Evolutionary conservation across 2,113 vertebrate genomes (phyloP).

Genomic region (Archilochus colubris): DNA sequence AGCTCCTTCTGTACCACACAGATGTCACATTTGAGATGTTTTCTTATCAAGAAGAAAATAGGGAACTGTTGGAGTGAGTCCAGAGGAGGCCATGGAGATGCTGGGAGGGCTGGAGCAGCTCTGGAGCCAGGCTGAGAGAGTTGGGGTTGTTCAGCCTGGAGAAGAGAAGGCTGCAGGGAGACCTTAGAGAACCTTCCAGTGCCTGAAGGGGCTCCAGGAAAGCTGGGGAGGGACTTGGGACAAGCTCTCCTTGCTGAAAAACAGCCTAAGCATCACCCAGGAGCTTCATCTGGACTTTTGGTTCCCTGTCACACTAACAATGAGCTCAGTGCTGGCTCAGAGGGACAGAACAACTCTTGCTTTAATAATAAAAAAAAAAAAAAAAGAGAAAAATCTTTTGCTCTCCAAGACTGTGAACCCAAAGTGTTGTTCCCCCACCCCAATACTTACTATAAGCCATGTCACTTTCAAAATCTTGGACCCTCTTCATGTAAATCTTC

Average conservation of each 20-base stretch:
- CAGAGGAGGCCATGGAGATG: too few species aligned
- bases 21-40: background rate
- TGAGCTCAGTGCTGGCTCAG: background rate
- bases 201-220: too few species aligned
- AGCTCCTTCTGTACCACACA: background rate
- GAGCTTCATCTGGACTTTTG: background rate
- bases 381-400: background rate
- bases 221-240: too few species aligned
- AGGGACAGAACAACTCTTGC: background rate
- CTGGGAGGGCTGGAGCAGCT: too few species aligned
- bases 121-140: too few species aligned
- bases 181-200: too few species aligned
- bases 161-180: too few species aligned
- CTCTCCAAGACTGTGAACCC: background rate
- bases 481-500: constrained; percentile 92
- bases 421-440: background rate
- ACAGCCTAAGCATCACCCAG: background rate
- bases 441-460: background rate
- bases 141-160: too few species aligned
- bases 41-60: background rate
- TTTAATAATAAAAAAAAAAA: background rate
- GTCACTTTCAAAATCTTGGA: constrained; percentile 91
- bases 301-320: rapidly evolving
- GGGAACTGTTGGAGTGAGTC: too few species aligned
- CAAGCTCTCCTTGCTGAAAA: background rate